Percentiles rank a stretch among this genome's conserved stretches.
phyloP scores from a whole-genome alignment of 2,113 vertebrate species.

The Gymnarchus niloticus region DNA sequence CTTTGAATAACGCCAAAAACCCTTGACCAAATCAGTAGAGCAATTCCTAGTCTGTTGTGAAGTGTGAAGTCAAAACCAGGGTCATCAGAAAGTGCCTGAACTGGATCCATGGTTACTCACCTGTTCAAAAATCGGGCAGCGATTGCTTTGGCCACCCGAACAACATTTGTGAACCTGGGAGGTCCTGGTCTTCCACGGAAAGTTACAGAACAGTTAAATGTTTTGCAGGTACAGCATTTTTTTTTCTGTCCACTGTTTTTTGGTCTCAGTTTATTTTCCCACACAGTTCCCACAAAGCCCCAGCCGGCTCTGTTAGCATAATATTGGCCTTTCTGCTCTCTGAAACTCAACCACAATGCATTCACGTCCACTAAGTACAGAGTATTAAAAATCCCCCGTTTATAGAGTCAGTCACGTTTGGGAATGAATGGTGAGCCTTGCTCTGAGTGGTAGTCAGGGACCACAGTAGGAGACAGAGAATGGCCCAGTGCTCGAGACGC shows the following conservation, averaged over 20 bases:
- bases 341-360: conserved; percentile 7
- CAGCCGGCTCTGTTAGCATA: conserved; percentile 11
- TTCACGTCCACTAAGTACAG: conserved; percentile 2
- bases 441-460: background rate
- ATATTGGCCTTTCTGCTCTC: conserved; percentile 1
- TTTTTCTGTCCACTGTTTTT: background rate
- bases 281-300: conserved; percentile 10
- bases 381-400: background rate
- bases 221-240: conserved; percentile 16
- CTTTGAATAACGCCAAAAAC: background rate
- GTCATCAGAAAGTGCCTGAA: background rate
- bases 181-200: background rate
- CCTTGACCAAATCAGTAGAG: background rate
- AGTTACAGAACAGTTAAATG: background rate
- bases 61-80: background rate
- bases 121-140: background rate
- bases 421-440: background rate
- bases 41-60: background rate
- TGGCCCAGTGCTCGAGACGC: background rate
- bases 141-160: background rate
- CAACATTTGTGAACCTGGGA: background rate
- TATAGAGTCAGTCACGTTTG: background rate
- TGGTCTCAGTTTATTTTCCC: background rate
- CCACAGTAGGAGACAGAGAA: background rate
- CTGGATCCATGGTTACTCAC: conserved; percentile 3